Base-by-base conservation (phyloP, 2,888 invertebrate species). In the Andricus curvator region DNA sequence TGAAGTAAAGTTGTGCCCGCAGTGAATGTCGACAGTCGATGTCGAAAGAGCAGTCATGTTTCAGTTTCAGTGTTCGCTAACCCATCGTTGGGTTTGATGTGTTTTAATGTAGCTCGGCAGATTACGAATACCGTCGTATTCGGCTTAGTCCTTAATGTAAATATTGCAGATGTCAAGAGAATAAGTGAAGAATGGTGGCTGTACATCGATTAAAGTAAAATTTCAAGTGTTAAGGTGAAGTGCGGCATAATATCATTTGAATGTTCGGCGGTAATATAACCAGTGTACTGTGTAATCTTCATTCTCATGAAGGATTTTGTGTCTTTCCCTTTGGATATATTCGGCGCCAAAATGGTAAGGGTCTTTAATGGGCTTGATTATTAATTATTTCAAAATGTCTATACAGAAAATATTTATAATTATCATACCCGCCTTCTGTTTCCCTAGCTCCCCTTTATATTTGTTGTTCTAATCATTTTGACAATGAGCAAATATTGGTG, bases 301-400 rank as follows among this genome's bases (percentile, higher is more conserved):
- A 41, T 68, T 17, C 25, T 48, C 25, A 17, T 25, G 48, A 13
- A 41, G 25, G 15, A 48, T 48, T 48, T 15, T 48, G 68, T 68
- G 68, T 48, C 44, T 68, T 68, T 22, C 68, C 68, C 44, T 68
- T 48, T 68, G 68, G 68, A 48, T 68, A 44, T 20, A 41, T 68
- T 68, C 68, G 48, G 25, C 44, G 25, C 44, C 44, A 68, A 68
- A 68, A 68, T 68, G 48, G 68, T 68, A 68, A 68, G 44, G 11
- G 41, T 33, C 4, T 15, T 20, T 5, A 66, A 66, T 37, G 0
- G 25, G 15, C 17, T 68, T 56, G 51, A 56, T 41, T 11, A 41
- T 11, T 41, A 44, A 22, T 48, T 68, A 44, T 41, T 41, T 41
- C 13, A 41, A 13, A 13, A 2, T 41, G 13, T 13, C 2, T 41